A percentile compares a stretch with the other conserved stretches of the same genome.
Evolutionary conservation across 35 echinoderm and acorn worm genomes (phyloP).

Genomic region (Ophiothrix spiculata): DNA sequence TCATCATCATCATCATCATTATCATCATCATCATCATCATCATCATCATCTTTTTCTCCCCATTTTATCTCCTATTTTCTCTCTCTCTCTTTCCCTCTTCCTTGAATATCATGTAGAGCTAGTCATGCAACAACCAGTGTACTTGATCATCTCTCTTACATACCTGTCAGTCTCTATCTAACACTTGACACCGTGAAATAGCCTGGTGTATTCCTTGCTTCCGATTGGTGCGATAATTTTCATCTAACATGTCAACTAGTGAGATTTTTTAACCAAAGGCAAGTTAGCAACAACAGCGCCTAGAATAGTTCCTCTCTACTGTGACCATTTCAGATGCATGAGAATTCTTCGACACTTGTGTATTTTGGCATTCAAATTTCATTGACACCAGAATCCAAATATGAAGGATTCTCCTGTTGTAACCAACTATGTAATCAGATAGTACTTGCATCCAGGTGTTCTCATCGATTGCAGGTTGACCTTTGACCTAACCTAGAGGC

Average conservation of each 20-base stretch:
- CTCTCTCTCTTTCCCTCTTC: neutral
- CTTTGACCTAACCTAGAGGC: too few species aligned
- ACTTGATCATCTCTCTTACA: neutral
- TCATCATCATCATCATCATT: too few species aligned
- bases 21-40: neutral
- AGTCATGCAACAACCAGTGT: neutral
- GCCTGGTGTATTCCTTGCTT: neutral
- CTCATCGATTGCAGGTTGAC: neutral
- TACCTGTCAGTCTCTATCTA: neutral
- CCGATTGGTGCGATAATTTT: conserved; percentile 2
- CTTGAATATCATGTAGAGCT: too few species aligned
- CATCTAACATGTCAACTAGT: neutral
- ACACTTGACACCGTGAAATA: neutral
- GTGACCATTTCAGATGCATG: neutral
- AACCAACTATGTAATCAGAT: neutral
- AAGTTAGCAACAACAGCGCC: too few species aligned
- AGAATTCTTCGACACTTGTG: neutral
- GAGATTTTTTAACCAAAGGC: neutral
- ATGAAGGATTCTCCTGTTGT: neutral
- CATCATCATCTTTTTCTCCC: neutral
- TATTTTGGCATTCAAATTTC: too few species aligned
- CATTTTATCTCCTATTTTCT: neutral
- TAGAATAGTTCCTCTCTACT: neutral
- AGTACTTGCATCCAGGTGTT: neutral
- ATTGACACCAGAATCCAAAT: too few species aligned